These are phyloP conservation scores for Phrynosoma blainvillii DNA, from an alignment of 2,113 vertebrate genomes.

Conservation along the genomic window DNA sequence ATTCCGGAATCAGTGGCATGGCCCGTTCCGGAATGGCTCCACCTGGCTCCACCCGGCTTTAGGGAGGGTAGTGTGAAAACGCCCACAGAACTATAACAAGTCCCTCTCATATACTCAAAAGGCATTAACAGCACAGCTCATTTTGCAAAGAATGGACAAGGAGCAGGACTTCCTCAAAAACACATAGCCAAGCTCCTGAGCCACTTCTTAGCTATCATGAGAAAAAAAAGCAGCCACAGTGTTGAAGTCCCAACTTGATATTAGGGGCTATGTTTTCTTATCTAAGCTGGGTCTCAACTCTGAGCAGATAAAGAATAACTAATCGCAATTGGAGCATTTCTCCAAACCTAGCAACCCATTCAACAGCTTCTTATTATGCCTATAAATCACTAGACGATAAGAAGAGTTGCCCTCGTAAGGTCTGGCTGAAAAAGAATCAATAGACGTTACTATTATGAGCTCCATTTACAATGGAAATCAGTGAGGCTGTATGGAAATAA, in stretches of 20 bases:
- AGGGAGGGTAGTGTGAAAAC: too few species aligned
- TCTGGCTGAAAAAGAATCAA: conserved; percentile 85
- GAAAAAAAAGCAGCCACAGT: conserved; percentile 58
- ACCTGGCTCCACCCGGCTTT: too few species aligned
- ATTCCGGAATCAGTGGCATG: too few species aligned
- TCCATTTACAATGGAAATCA: conserved; percentile 81
- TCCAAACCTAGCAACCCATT: conserved; percentile 84
- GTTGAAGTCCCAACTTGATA: conserved; percentile 70
- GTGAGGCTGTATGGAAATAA: conserved; percentile 80
- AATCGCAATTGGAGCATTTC: conserved; percentile 81
- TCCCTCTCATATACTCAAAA: conserved; percentile 39
- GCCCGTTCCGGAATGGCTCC: too few species aligned
- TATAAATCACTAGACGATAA: conserved; percentile 86
- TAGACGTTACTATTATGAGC: conserved; percentile 83
- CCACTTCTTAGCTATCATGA: conserved; percentile 54
- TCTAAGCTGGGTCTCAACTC: conserved; percentile 72
- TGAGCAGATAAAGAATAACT: conserved; percentile 78
- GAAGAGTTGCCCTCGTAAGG: conserved; percentile 81
- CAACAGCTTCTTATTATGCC: conserved; percentile 84
- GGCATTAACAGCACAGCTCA: conserved; percentile 43
- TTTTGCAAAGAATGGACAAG: conserved; percentile 50
- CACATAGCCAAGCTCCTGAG: conserved; percentile 57
- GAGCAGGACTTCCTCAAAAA: conserved; percentile 42
- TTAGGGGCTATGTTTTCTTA: conserved; percentile 71
- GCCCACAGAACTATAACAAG: neutral